These are phyloP conservation scores for Drosophila borborema DNA, from an alignment of 2,888 invertebrate species.

Conservation along the genomic window DNA sequence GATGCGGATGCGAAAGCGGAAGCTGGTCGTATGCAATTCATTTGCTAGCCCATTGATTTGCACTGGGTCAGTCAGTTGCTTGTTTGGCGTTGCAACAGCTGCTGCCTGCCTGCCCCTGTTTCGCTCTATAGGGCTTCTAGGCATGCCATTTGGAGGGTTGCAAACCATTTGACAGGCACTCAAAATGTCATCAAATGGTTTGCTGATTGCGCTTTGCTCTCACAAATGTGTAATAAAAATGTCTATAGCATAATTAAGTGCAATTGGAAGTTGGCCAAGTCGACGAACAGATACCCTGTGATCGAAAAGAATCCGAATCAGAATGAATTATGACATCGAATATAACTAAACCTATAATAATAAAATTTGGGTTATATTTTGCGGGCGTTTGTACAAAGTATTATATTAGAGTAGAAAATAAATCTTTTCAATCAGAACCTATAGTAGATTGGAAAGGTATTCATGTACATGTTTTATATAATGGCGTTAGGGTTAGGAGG, in stretches of 20 bases:
- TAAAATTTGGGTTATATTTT: neutral
- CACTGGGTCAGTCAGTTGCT: constrained; percentile 61
- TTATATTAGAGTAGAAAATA: neutral
- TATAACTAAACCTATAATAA: neutral
- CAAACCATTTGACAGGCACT: constrained; percentile 57
- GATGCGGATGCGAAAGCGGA: constrained; percentile 36
- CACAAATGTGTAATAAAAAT: constrained; percentile 36
- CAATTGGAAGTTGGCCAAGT: neutral
- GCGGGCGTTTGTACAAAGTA: neutral
- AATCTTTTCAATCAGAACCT: neutral
- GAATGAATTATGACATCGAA: too few relatives aligned
- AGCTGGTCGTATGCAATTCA: constrained; percentile 35
- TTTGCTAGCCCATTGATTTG: constrained; percentile 47
- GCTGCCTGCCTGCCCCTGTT: constrained; percentile 42
- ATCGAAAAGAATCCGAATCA: neutral
- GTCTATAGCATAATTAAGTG: constrained; percentile 58
- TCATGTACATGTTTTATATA: neutral
- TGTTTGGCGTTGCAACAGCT: constrained; percentile 53
- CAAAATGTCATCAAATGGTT: constrained; percentile 72
- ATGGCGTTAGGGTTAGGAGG: neutral
- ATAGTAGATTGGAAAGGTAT: neutral
- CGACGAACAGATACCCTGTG: constrained; percentile 27
- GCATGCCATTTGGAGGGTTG: constrained; percentile 38
- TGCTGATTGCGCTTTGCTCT: constrained; percentile 55
- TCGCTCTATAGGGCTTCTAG: neutral